Evolutionary conservation across 2,797 vertebrate genomes (phyloP), one percentile per base, ranked within the genome.

Genomic region (Mergus octosetaceus): DNA sequence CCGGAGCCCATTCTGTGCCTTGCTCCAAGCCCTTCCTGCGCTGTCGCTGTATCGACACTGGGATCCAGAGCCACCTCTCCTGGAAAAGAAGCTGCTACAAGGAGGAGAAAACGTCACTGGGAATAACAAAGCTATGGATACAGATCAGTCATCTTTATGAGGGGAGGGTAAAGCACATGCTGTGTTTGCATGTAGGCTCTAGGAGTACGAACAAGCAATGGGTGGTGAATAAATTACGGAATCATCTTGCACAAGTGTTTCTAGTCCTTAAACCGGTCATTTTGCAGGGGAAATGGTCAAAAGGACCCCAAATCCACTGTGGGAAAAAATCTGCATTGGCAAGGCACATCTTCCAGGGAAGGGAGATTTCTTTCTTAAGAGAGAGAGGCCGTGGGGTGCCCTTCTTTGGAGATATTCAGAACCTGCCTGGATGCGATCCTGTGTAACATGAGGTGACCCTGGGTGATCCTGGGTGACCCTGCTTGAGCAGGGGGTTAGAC

Each of bases 101-200:
- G 27, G 5, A 19, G 20, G 34, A 34, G 12, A 54, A 30, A 65
- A 75, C 13, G 8, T 19, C 36, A 0, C 17, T 4, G 60, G 27
- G 18, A 18, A 16, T n/a, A 18, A 2, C 17, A 49, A 30, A 43
- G 49, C 61, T 49, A 27, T 19, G 78, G 15, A 1, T 6, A 3
- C 11, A 4, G 22, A 18, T 2, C 5, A 2, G 3, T 7, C 20
- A 6, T 36, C 25, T 30, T 49, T 7, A 9, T 14, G 6, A 3
- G 0, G 0, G 4, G 18, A 20, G 27, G 14, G 18, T 9, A 4
- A 34, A 9, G 6, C 21, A 13, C 32, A 15, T 32, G 3, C 38
- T 5, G 3, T 2, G 3, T 3, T 36, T 3, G 0, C 2, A 0
- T 3, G 21, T 20, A 22, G 21, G 24, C 27, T 12, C 0, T 39